Conservation (phyloP, 2,113 vertebrate genomes). For the Sceloporus tristichus region DNA sequence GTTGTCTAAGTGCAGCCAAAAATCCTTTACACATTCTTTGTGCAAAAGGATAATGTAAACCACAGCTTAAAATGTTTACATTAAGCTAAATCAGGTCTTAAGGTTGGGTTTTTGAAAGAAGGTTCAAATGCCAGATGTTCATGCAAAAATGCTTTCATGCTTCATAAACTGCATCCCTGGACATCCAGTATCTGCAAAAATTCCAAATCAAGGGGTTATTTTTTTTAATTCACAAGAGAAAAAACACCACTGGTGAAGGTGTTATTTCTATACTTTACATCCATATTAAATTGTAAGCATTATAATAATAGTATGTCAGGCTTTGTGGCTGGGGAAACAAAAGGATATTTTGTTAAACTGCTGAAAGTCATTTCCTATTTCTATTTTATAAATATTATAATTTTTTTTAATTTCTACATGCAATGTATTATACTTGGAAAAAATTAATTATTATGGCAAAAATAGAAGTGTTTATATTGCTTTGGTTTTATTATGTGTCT, state of each 20-base stretch:
- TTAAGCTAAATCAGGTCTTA: constrained; percentile 4
- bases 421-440: constrained; percentile 50
- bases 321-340: neutral
- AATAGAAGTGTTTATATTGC: constrained; percentile 33
- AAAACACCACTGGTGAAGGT: constrained; percentile 48
- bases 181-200: constrained; percentile 16
- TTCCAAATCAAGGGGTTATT: constrained; percentile 63
- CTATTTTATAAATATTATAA: constrained; percentile 57
- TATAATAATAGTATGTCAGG: constrained; percentile 9
- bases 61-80: constrained; percentile 21
- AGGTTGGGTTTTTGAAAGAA: constrained; percentile 6
- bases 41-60: constrained; percentile 22
- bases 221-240: constrained; percentile 71
- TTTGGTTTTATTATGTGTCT: neutral
- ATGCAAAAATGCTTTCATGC: neutral
- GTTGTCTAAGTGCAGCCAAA: neutral
- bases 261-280: constrained; percentile 18
- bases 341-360: neutral
- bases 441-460: constrained; percentile 24
- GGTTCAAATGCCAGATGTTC: neutral
- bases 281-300: neutral
- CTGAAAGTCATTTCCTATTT: constrained; percentile 50
- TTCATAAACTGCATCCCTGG: neutral
- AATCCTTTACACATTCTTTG: neutral
- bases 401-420: constrained; percentile 64